Percentiles rank a stretch among this genome's conserved stretches.
Evolutionary conservation across 2,888 invertebrate genomes (phyloP).

Genomic region (Strigamia maritima): DNA sequence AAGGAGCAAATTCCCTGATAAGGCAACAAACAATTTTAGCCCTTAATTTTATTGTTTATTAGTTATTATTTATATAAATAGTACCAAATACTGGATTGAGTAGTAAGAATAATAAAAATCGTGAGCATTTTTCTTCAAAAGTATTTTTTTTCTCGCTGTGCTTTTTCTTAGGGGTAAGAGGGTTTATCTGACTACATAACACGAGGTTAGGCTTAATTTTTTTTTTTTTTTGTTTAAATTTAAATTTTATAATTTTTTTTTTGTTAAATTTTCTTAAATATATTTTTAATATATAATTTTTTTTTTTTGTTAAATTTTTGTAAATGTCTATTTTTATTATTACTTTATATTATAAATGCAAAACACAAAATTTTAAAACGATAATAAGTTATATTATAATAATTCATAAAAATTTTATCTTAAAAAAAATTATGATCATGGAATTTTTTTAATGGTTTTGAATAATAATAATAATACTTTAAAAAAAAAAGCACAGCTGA

Average conservation of each 20-base stretch:
- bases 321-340: too few relatives aligned
- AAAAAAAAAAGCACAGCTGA: neutral
- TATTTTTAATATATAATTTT: slow-evolving; percentile 17
- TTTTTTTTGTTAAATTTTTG: neutral
- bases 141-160: too few relatives aligned
- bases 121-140: slow-evolving; percentile 36
- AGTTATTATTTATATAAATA: neutral
- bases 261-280: neutral
- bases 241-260: neutral
- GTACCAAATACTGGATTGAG: slow-evolving; percentile 41
- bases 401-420: neutral
- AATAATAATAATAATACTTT: neutral
- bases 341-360: too few relatives aligned
- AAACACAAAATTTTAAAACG: too few relatives aligned
- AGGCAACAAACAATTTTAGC: slow-evolving; percentile 37
- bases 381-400: neutral
- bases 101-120: neutral
- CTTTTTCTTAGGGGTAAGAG: neutral
- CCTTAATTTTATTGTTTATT: neutral
- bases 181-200: too few relatives aligned
- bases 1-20: slow-evolving; percentile 37
- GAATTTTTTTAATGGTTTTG: neutral
- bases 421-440: neutral
- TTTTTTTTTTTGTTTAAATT: too few relatives aligned
- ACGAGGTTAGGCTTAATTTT: too few relatives aligned